phyloP scores from a whole-genome alignment of 1,140 invertebrate genomes.

The Lordiphosa clarofinis region DNA sequence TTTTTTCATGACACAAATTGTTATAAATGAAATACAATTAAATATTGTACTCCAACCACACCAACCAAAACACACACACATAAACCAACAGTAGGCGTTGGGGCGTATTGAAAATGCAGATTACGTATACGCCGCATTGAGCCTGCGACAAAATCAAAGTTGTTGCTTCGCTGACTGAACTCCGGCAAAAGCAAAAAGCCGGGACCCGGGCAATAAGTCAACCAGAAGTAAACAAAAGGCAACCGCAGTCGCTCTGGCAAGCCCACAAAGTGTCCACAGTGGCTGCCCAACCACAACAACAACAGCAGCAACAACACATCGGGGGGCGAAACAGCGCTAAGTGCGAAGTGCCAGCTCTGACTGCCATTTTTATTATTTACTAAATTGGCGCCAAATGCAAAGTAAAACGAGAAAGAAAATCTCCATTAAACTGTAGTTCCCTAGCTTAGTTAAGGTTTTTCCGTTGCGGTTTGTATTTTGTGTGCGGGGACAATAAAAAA shows the following conservation, averaged over 20 bases:
- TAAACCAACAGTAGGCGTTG: not conserved
- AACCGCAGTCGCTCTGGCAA: slow-evolving; percentile 41
- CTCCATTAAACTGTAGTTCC: slow-evolving; percentile 64
- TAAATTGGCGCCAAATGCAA: slow-evolving; percentile 75
- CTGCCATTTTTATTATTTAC: slow-evolving; percentile 72
- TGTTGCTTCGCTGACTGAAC: slow-evolving; percentile 4
- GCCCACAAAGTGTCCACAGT: slow-evolving; percentile 66
- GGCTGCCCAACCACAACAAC: slow-evolving; percentile 46
- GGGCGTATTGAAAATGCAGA: slow-evolving; percentile 47
- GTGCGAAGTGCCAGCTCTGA: slow-evolving; percentile 67
- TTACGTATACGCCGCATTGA: slow-evolving; percentile 64
- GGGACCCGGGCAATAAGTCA: slow-evolving; percentile 62
- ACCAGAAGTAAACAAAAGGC: slow-evolving; percentile 59
- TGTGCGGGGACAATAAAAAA: slow-evolving; percentile 72
- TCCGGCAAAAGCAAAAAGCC: slow-evolving; percentile 31
- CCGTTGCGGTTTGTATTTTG: slow-evolving; percentile 29
- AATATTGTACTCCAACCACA: slow-evolving; percentile 34
- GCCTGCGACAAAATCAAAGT: slow-evolving; percentile 49
- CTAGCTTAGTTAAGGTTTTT: slow-evolving; percentile 39
- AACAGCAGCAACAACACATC: slow-evolving; percentile 11
- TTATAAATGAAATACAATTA: slow-evolving; percentile 79
- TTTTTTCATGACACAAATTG: slow-evolving; percentile 52
- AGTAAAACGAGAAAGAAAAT: slow-evolving; percentile 46
- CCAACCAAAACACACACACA: not conserved
- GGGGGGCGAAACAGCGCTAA: slow-evolving; percentile 28